Base-by-base conservation (phyloP, 2,888 invertebrate species). In the Tinea pellionella region DNA sequence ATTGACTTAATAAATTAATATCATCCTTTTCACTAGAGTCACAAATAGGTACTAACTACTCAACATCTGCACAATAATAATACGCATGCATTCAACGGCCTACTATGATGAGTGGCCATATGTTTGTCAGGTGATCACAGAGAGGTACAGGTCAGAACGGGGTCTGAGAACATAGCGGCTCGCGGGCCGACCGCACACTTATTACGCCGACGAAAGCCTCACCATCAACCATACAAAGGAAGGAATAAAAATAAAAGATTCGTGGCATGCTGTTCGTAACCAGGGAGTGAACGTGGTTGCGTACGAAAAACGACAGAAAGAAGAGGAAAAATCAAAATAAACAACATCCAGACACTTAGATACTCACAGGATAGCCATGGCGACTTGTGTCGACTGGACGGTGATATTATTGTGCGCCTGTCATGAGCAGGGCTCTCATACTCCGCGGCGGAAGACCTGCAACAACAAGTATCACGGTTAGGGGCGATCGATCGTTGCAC, bases 201-300 rank as follows among this genome's bases (percentile, higher is more conserved):
- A 80, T 82, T 78, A 84, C 86, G 86, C 80, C 88, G 88, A 88
- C 87, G 88, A 88, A 88, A 88, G 88, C 88, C 88, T 88, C 88
- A 82, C 83, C 88, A 87, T 86, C 81, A 80, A 57, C 78, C 74
- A 82, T 74, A 75, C 73, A 72, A 68, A 78, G 70, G 63, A 65
- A 64, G 56, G 64, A 78, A 79, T 75, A 80, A 85, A n/a, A 85
- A 70, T 68, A 68, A 66, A 76, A 82, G 82, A 83, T 57, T 43
- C 30, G 53, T 87, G 88, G 88, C 87, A 87, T 87, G 85, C 88
- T 86, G 85, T 84, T 85, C 81, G 80, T 75, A 80, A 86, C 83
- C 81, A 83, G 85, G 87, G 87, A 86, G 84, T 80, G 78, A 83
- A 84, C 85, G 86, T 84, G 84, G 85, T 85, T 80, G 82, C 83